Evolutionary conservation across 2,113 vertebrate species (phyloP).

Genomic region (Elaphurus davidianus): DNA sequence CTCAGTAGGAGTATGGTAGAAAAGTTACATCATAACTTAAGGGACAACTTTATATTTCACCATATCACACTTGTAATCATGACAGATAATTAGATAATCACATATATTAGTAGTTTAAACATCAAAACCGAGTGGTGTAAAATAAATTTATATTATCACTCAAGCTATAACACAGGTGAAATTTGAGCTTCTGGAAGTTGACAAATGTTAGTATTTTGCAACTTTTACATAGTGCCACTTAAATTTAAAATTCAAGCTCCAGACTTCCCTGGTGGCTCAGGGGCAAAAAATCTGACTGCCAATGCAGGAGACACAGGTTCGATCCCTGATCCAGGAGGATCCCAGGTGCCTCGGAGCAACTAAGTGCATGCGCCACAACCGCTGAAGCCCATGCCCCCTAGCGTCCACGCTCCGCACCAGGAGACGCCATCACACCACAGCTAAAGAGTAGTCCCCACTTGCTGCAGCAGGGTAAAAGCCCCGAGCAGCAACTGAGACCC

Average conservation of each 20-base stretch:
- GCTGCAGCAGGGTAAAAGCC: background rate
- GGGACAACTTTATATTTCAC: background rate
- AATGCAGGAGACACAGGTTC: background rate
- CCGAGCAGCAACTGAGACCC: background rate
- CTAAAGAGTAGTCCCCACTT: background rate
- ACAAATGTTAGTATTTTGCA: background rate
- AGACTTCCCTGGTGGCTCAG: background rate
- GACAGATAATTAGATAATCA: background rate
- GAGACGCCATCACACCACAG: background rate
- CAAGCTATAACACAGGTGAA: background rate
- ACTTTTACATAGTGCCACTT: background rate
- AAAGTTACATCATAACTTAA: background rate
- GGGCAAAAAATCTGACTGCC: background rate
- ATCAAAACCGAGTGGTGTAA: background rate
- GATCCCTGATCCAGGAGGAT: rapidly evolving
- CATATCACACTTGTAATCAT: background rate
- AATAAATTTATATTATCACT: background rate
- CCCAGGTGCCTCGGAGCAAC: background rate
- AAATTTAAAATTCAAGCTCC: background rate
- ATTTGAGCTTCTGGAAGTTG: background rate
- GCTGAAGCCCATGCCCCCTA: background rate
- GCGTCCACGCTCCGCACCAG: rapidly evolving
- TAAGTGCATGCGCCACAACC: rapidly evolving
- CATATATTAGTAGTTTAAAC: background rate
- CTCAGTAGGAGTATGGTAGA: background rate